A percentile compares a stretch with the other conserved stretches of the same genome.
Evolutionary conservation across 2,113 vertebrate genomes (phyloP).

Genomic region (Chaetodon auriga): DNA sequence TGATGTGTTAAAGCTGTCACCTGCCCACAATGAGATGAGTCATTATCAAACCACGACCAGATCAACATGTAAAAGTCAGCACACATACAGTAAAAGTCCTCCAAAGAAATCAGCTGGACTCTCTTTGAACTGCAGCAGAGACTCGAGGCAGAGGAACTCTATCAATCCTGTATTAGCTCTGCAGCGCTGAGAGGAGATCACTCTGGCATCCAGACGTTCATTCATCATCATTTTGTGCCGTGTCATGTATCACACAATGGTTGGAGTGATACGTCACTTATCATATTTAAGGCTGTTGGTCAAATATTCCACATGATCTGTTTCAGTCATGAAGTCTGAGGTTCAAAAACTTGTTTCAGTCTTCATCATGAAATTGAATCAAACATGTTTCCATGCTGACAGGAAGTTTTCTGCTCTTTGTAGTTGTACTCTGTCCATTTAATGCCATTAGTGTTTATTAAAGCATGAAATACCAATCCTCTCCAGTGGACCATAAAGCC

Average conservation of each 20-base stretch:
- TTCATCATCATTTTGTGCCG: too few relatives aligned
- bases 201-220: too few relatives aligned
- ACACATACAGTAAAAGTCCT: too few relatives aligned
- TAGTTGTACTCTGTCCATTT: not conserved
- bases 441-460: not conserved
- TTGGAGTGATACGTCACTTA: too few relatives aligned
- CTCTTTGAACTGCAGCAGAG: too few relatives aligned
- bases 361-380: not conserved
- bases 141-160: too few relatives aligned
- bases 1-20: not conserved
- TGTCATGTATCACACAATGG: too few relatives aligned
- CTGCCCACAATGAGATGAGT: not conserved
- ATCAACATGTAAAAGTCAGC: too few relatives aligned
- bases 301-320: not conserved
- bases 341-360: not conserved
- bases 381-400: not conserved
- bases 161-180: too few relatives aligned
- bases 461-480: not conserved
- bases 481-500: constrained; percentile 6
- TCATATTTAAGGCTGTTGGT: too few relatives aligned
- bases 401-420: not conserved
- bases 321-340: not conserved
- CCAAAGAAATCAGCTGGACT: too few relatives aligned
- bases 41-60: not conserved
- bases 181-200: too few relatives aligned